Conservation (phyloP, 1,140 invertebrate species). For the Wasmannia auropunctata region DNA sequence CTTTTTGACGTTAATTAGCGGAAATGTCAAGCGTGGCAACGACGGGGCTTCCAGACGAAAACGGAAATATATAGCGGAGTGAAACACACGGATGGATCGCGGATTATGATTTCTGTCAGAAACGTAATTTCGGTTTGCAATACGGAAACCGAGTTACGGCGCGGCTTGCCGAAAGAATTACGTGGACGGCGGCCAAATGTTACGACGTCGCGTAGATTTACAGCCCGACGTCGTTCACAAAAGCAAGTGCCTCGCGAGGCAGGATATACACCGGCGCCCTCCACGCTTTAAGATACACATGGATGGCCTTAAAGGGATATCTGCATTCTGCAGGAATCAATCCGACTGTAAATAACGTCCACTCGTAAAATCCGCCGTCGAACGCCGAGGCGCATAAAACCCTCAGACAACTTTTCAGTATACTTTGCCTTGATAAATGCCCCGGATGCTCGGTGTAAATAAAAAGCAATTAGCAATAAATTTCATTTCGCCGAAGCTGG, state of each 20-base stretch:
- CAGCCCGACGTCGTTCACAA: constrained; percentile 44
- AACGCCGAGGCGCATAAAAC: constrained; percentile 63
- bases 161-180: constrained; percentile 52
- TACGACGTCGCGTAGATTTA: constrained; percentile 61
- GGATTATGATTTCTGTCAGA: background rate
- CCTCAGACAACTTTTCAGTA: constrained; percentile 59
- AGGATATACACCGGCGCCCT: constrained; percentile 27
- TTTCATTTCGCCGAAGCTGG: constrained; percentile 36
- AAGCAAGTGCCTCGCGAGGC: constrained; percentile 18
- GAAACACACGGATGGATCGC: background rate
- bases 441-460: constrained; percentile 61
- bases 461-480: constrained; percentile 76
- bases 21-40: background rate
- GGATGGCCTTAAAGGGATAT: constrained; percentile 55
- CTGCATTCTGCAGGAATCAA: constrained; percentile 68
- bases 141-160: background rate
- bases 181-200: constrained; percentile 60
- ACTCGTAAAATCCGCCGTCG: constrained; percentile 68
- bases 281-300: constrained; percentile 48
- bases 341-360: constrained; percentile 70
- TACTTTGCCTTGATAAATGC: constrained; percentile 66
- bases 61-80: background rate
- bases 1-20: constrained; percentile 49
- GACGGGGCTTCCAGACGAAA: background rate
- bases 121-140: constrained; percentile 11